Conservation (phyloP, 2,113 vertebrate genomes). For the Sterrhoptilus dennistouni region DNA sequence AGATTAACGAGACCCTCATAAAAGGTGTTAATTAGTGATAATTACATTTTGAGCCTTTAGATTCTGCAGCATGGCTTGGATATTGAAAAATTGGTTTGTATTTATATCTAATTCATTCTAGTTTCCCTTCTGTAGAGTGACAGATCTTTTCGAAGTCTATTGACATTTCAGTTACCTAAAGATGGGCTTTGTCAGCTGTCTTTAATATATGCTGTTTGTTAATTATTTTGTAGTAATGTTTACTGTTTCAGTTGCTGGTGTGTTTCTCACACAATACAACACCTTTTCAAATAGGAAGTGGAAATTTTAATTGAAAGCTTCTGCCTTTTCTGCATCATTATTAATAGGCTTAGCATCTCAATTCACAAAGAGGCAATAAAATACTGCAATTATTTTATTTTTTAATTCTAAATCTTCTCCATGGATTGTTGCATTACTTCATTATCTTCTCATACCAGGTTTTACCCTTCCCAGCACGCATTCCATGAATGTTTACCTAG, state of each 20-base stretch:
- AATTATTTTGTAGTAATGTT: not conserved
- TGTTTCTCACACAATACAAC: not conserved
- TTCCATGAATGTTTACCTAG: not conserved
- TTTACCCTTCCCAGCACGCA: not conserved
- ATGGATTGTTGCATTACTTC: not conserved
- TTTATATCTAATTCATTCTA: not conserved
- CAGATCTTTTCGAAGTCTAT: rapidly evolving
- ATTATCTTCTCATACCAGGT: not conserved
- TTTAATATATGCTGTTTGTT: not conserved
- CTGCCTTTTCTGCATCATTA: not conserved
- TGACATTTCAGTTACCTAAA: not conserved
- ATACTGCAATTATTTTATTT: not conserved
- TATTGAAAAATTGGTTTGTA: not conserved
- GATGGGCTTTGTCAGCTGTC: not conserved
- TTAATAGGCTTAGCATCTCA: not conserved
- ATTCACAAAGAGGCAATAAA: rapidly evolving
- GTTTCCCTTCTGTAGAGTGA: not conserved
- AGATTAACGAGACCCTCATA: not conserved
- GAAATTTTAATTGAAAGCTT: not conserved
- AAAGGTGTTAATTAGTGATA: not conserved
- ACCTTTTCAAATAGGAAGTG: not conserved
- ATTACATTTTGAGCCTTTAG: not conserved
- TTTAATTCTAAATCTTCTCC: not conserved
- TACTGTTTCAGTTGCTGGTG: not conserved
- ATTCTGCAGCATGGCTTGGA: not conserved